These are phyloP conservation scores for Cosmorhoe ocellata DNA, from an alignment of 2,888 invertebrate genomes.

Conservation along the genomic window DNA sequence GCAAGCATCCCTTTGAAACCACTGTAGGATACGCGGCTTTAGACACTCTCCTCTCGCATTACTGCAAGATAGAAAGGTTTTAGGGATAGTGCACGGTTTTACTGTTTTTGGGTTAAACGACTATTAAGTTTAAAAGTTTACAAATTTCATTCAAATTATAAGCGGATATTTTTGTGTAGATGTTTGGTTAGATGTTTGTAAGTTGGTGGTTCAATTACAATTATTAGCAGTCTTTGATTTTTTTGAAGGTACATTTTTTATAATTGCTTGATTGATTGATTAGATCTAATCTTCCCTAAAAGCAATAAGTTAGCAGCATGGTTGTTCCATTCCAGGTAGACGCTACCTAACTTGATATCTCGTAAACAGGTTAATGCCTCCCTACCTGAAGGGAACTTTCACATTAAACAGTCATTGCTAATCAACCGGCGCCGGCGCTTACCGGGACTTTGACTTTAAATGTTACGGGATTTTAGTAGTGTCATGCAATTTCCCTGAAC, in stretches of 20 bases:
- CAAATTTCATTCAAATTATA: too few relatives aligned
- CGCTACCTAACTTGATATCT: constrained; percentile 63
- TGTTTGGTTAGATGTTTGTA: too few relatives aligned
- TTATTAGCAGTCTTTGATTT: too few relatives aligned
- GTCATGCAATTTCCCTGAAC: too few relatives aligned
- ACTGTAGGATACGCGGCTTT: constrained; percentile 67
- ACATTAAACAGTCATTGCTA: not conserved
- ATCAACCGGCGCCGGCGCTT: not conserved
- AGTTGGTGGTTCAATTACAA: too few relatives aligned
- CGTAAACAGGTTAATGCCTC: constrained; percentile 69
- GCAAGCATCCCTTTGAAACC: constrained; percentile 60
- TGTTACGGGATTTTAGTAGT: too few relatives aligned
- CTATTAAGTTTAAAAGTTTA: too few relatives aligned
- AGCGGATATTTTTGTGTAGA: too few relatives aligned
- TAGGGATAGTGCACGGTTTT: constrained; percentile 49
- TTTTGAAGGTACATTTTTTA: too few relatives aligned
- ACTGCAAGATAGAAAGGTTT: constrained; percentile 63
- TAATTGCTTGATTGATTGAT: too few relatives aligned
- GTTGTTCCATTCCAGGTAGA: constrained; percentile 51
- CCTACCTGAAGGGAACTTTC: constrained; percentile 46
- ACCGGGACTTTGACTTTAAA: too few relatives aligned
- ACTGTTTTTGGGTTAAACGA: constrained; percentile 37
- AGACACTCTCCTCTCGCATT: constrained; percentile 62
- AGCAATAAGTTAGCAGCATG: constrained; percentile 35
- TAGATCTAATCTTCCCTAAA: too few relatives aligned